These are phyloP conservation scores for Spongilla lacustris DNA, from an alignment of 37 sponge, comb jelly and placozoan species.

Conservation along the genomic window DNA sequence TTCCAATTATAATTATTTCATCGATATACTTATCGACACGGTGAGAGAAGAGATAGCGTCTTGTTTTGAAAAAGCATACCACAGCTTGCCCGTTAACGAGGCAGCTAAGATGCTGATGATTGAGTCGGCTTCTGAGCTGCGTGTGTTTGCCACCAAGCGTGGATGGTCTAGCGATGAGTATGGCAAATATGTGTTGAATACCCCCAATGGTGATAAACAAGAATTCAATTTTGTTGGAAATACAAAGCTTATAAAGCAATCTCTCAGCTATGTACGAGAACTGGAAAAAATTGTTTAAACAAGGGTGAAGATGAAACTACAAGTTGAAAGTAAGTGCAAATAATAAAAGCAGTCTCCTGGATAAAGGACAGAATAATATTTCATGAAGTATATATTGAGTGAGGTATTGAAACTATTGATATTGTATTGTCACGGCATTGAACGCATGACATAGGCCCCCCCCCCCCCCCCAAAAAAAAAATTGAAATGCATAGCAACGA, in stretches of 20 bases:
- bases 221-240: conserved; percentile 51
- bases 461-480: background rate
- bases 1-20: conserved; percentile 86
- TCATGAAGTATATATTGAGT: too few species aligned
- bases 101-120: conserved; percentile 75
- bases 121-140: conserved; percentile 34
- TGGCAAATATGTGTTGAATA: conserved; percentile 44
- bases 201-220: conserved; percentile 56
- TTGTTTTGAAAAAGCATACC: conserved; percentile 83
- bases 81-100: conserved; percentile 58
- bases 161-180: conserved; percentile 58
- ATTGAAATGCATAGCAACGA: too few species aligned
- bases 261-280: conserved; percentile 85
- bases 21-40: conserved; percentile 86
- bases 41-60: conserved; percentile 92
- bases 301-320: too few species aligned
- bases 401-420: too few species aligned
- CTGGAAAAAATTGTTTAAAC: conserved; percentile 91
- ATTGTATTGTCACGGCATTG: too few species aligned
- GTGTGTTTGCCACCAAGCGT: conserved; percentile 41
- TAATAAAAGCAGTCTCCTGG: too few species aligned
- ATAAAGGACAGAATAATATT: too few species aligned
- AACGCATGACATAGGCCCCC: too few species aligned
- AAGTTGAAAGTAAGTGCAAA: too few species aligned
- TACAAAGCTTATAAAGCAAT: conserved; percentile 55